Base-by-base conservation (phyloP, 2,797 vertebrate species). In the Myotis findleyi region DNA sequence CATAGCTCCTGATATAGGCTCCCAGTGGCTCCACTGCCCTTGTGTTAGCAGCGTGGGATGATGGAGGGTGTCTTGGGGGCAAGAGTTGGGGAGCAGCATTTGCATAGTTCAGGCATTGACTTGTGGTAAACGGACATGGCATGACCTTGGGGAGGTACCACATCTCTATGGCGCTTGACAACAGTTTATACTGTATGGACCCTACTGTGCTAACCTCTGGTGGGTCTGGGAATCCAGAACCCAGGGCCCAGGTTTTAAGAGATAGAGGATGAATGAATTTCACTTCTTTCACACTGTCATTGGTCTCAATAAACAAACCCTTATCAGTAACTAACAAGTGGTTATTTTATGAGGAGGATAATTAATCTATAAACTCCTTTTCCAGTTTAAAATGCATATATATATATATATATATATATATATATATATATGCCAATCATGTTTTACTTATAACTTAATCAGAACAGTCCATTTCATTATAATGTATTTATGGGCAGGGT, bases 401-500 rank as follows among this genome's bases (percentile, higher is more conserved):
- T 41, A 25, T 41, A 30, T 25, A 33, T 33, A 33, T 33, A 33
- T 33, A 33, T 33, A 68, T 55, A 53, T 71, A 41, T 41, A 25
- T 41, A 30, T 27, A 41, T 41, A 41, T 25, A 38, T 16, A 64
- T 21, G 82, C 25, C n/a, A 94, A 87, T 81, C 59, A 44, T 49
- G n/a, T 33, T 95, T 94, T 92, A 64, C 53, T 88, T 90, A 62
- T 76, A 81, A 89, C 72, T 93, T 93, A 87, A 95, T 81, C 47
- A 88, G 91, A 91, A 72, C 4, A 23, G 30, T 25, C 47, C 44
- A 75, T 91, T 95, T 95, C 76, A 81, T 77, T 81, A 95, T 95
- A 94, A 95, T 4, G 4, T 76, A 72, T 69, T 87, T 91, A 62
- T 84, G 80, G 86, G 49, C 13, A 92, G 38, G 38, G 18, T 30